phyloP scores from a whole-genome alignment of 1,140 invertebrate genomes.

The Cyphomyrmex costatus region DNA sequence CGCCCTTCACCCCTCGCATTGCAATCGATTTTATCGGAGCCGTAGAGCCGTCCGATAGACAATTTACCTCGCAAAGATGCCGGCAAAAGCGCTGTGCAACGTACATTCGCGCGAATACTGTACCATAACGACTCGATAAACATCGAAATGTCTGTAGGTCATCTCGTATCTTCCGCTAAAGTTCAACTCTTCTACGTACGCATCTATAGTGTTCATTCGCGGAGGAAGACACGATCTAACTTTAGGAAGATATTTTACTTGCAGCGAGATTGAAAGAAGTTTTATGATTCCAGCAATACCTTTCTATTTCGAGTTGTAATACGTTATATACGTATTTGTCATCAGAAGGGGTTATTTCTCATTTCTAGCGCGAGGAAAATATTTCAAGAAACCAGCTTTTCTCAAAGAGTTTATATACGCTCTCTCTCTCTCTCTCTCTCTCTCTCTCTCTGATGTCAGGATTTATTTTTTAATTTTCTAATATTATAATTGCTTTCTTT shows the following conservation, averaged over 20 bases:
- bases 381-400: not conserved
- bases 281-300: slow-evolving; percentile 14
- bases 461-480: not conserved
- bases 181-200: slow-evolving; percentile 29
- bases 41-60: slow-evolving; percentile 50
- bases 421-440: no score
- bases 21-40: slow-evolving; percentile 64
- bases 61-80: slow-evolving; percentile 63
- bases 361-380: not conserved
- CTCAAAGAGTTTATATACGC: no score
- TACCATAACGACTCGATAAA: slow-evolving; percentile 53
- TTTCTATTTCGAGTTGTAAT: slow-evolving; percentile 21
- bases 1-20: slow-evolving; percentile 6
- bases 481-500: not conserved
- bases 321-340: slow-evolving; percentile 29
- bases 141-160: slow-evolving; percentile 46
- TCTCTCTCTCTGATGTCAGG: no score
- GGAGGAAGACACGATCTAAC: not conserved
- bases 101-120: slow-evolving; percentile 38
- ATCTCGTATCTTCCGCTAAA: slow-evolving; percentile 39
- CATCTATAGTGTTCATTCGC: not conserved
- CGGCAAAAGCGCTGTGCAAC: slow-evolving; percentile 44
- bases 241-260: slow-evolving; percentile 17
- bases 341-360: slow-evolving; percentile 4
- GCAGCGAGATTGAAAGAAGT: slow-evolving; percentile 23